phyloP scores from a whole-genome alignment of 2,113 vertebrate species.

The Pelecanus crispus region DNA sequence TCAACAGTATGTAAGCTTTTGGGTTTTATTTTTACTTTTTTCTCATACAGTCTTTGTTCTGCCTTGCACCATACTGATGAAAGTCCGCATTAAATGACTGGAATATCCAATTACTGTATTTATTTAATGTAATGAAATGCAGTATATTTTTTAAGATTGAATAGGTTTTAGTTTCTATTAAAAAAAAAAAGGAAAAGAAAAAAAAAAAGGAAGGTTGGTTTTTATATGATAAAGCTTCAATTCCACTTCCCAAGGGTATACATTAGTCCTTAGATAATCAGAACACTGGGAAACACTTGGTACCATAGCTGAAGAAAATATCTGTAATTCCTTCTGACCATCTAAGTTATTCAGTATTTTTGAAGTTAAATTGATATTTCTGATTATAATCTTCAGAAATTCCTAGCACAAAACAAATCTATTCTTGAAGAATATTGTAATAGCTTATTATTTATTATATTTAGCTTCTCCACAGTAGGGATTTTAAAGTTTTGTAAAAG shows the following conservation, averaged over 20 bases:
- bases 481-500: not conserved
- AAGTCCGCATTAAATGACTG: not conserved
- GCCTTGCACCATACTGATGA: not conserved
- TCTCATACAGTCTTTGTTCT: not conserved
- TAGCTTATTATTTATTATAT: not conserved
- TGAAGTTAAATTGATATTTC: not conserved
- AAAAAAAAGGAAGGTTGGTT: accelerated
- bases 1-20: not conserved
- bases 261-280: not conserved
- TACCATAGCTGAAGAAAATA: not conserved
- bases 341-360: not conserved
- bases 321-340: not conserved
- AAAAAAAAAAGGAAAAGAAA: not conserved
- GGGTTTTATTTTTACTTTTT: not conserved
- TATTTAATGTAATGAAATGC: not conserved
- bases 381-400: not conserved
- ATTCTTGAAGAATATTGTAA: not conserved
- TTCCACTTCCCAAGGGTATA: not conserved
- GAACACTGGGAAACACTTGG: not conserved
- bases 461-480: not conserved
- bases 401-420: not conserved
- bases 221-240: not conserved
- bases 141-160: not conserved
- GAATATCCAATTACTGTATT: not conserved
- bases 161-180: not conserved